Evolutionary conservation across 1,140 invertebrate genomes (phyloP).

Genomic region (Drosophila pectinifera): DNA sequence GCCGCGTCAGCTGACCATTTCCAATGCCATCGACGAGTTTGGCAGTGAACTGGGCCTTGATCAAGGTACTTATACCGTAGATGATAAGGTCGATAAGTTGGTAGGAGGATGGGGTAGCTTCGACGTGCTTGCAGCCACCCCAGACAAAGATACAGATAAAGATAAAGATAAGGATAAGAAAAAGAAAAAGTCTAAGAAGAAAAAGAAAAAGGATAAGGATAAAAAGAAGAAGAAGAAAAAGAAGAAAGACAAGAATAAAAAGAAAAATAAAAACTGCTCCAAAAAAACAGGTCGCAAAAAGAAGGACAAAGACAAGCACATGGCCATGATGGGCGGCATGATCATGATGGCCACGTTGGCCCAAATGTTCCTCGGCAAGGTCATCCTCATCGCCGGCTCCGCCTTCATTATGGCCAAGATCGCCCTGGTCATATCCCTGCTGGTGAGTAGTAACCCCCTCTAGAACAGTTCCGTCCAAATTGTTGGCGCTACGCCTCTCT

Average conservation of each 20-base stretch:
- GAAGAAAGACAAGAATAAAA: constrained; percentile 61
- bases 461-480: constrained; percentile 40
- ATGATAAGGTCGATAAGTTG: constrained; percentile 81
- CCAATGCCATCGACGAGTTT: constrained; percentile 74
- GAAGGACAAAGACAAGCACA: constrained; percentile 85
- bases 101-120: constrained; percentile 66
- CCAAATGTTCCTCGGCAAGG: constrained; percentile 89
- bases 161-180: constrained; percentile 25
- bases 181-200: constrained; percentile 21
- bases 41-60: constrained; percentile 51
- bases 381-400: constrained; percentile 88
- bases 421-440: constrained; percentile 88
- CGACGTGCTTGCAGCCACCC: constrained; percentile 40
- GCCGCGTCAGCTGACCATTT: constrained; percentile 61
- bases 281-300: constrained; percentile 84
- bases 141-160: constrained; percentile 50
- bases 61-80: constrained; percentile 81
- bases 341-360: constrained; percentile 89
- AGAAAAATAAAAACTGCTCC: constrained; percentile 73
- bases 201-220: constrained; percentile 45
- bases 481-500: constrained; percentile 63
- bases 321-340: constrained; percentile 87
- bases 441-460: constrained; percentile 82
- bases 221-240: constrained; percentile 56
- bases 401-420: constrained; percentile 89